Evolutionary conservation across 2,888 invertebrate genomes (phyloP).

Genomic region (Synergus itoensis): DNA sequence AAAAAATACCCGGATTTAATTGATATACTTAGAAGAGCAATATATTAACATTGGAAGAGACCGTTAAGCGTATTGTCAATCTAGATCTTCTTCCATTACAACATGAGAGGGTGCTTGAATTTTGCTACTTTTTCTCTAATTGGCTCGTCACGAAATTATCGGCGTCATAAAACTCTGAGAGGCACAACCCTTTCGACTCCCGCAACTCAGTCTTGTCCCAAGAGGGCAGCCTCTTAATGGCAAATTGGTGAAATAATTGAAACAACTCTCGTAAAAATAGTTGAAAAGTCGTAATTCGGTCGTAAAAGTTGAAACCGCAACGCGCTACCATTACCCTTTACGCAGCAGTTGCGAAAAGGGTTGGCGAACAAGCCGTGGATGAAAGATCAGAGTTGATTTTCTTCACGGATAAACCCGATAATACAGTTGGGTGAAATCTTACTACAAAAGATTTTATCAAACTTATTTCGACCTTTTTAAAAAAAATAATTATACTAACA

Average conservation of each 20-base stretch:
- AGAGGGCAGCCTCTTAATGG: conserved; percentile 74
- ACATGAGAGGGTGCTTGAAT: conserved; percentile 14
- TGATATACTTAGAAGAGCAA: background rate
- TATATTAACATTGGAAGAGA: background rate
- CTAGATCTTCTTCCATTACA: conserved; percentile 14
- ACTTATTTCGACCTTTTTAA: background rate
- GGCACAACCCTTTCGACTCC: conserved; percentile 57
- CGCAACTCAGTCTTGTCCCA: conserved; percentile 47
- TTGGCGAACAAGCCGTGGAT: conserved; percentile 45
- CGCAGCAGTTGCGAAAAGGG: conserved; percentile 57
- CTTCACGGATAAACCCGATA: conserved; percentile 16
- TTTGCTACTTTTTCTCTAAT: conserved; percentile 39
- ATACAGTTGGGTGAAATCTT: conserved; percentile 15
- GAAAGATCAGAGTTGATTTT: conserved; percentile 34
- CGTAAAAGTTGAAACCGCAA: conserved; percentile 71
- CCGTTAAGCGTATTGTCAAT: conserved; percentile 12
- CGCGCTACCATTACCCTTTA: conserved; percentile 68
- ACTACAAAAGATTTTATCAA: background rate
- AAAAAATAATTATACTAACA: background rate
- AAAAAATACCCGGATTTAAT: background rate
- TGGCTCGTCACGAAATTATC: conserved; percentile 53
- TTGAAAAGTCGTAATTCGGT: conserved; percentile 76
- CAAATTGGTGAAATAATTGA: conserved; percentile 78
- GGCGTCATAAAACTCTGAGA: conserved; percentile 54
- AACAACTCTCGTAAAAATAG: conserved; percentile 78